Evolutionary conservation across 2,113 vertebrate genomes (phyloP).

Genomic region (Myotis lucifugus): DNA sequence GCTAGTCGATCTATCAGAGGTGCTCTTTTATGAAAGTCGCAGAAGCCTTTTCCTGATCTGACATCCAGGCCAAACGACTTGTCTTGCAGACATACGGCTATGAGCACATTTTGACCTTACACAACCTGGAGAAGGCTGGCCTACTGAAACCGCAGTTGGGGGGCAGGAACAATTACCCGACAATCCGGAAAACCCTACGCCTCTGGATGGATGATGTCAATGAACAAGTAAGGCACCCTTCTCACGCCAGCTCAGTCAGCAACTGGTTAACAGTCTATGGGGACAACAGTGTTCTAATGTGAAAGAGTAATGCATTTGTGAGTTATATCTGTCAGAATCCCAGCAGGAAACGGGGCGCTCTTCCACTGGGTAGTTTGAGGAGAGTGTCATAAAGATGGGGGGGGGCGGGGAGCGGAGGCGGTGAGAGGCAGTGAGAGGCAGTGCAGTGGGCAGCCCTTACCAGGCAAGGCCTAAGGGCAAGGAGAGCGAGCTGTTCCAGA

Average conservation of each 20-base stretch:
- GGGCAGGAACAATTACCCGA: slow-evolving; percentile 96
- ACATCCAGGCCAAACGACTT: neutral
- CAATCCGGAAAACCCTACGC: slow-evolving; percentile 95
- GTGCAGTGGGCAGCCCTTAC: neutral
- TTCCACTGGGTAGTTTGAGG: neutral
- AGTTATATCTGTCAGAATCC: neutral
- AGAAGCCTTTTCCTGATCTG: neutral
- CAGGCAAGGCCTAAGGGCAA: neutral
- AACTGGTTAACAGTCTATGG: neutral
- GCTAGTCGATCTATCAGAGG: neutral
- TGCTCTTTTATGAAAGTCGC: neutral
- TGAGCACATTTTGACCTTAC: slow-evolving; percentile 95
- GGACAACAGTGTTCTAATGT: accelerated
- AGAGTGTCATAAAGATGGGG: neutral
- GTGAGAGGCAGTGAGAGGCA: neutral
- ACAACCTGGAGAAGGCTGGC: slow-evolving; percentile 95
- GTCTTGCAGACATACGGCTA: slow-evolving; percentile 94
- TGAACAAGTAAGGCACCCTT: slow-evolving; percentile 87
- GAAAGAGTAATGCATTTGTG: accelerated
- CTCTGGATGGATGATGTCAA: slow-evolving; percentile 99
- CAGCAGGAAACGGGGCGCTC: neutral
- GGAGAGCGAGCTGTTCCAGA: neutral
- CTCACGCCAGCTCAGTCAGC: neutral
- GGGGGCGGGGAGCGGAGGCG: no score
- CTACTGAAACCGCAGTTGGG: slow-evolving; percentile 91